Percentiles rank a stretch among this genome's conserved stretches.
phyloP scores from a whole-genome alignment of 2,888 invertebrate genomes.

The Tenodera sinensis region DNA sequence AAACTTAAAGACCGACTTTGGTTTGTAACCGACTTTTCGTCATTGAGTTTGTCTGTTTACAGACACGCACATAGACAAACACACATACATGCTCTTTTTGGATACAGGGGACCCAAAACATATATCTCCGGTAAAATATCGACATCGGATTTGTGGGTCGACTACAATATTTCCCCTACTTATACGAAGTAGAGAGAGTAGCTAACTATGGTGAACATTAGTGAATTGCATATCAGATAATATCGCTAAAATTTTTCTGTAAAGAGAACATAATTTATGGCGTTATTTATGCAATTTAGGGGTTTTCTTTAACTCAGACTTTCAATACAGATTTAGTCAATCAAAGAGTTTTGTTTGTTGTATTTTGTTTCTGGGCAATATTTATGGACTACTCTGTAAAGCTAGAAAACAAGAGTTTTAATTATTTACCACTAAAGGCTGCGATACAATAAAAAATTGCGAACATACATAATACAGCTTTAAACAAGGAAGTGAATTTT shows the following conservation, averaged over 20 bases:
- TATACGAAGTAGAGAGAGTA: no score
- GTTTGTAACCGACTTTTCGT: no score
- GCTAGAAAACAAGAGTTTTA: background rate
- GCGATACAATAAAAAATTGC: background rate
- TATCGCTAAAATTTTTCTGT: background rate
- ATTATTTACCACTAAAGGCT: background rate
- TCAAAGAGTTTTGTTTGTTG: background rate
- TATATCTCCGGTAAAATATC: no score
- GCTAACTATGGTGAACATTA: no score
- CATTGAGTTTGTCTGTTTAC: no score
- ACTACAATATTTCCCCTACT: no score
- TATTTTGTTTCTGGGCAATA: background rate
- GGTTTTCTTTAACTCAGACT: background rate
- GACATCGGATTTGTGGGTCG: no score
- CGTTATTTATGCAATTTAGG: background rate
- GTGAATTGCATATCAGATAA: no score
- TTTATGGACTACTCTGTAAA: background rate
- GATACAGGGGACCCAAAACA: no score
- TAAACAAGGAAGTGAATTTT: background rate
- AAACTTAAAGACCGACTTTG: no score
- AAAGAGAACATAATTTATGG: background rate
- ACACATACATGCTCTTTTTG: no score
- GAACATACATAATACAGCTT: background rate
- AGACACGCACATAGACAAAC: no score
- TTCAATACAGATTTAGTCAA: background rate